Evolutionary conservation across 2,113 vertebrate species (phyloP).

Genomic region (Sinocyclocheilus anophthalmus): DNA sequence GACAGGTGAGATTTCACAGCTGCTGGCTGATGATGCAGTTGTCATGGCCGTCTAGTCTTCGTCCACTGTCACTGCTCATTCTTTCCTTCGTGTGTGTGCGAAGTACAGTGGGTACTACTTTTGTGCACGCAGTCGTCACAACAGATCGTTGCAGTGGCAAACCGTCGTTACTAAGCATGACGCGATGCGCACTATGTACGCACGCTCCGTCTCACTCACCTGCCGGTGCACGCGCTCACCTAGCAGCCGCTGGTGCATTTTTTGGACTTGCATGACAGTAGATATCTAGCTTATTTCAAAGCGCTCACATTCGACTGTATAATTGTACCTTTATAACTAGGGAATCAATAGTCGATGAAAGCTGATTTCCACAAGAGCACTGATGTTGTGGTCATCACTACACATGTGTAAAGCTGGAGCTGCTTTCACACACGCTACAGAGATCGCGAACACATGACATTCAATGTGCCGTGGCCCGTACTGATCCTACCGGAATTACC

Average conservation of each 20-base stretch:
- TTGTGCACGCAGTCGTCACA: constrained; percentile 40
- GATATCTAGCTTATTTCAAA: neutral
- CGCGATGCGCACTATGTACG: neutral
- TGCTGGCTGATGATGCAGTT: neutral
- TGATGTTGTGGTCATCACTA: neutral
- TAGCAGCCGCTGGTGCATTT: neutral
- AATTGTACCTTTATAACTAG: neutral
- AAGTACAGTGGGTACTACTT: constrained; percentile 22
- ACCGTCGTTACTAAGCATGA: constrained; percentile 50
- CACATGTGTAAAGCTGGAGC: neutral
- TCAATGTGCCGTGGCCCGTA: constrained; percentile 64
- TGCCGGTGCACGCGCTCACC: neutral
- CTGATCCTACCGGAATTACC: constrained; percentile 49
- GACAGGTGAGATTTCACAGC: too few relatives aligned
- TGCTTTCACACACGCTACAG: constrained; percentile 15
- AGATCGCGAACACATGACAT: constrained; percentile 62
- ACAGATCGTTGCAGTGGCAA: neutral
- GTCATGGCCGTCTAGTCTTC: neutral
- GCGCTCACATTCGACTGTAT: too few relatives aligned
- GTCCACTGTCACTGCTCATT: neutral
- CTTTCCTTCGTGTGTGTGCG: too few relatives aligned
- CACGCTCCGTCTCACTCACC: constrained; percentile 14
- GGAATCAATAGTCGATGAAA: neutral
- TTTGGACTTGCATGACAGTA: too few relatives aligned
- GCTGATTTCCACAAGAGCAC: too few relatives aligned